Evolutionary conservation across 2,113 vertebrate species (phyloP), one percentile per base, ranked within the genome.

Genomic region (Barbus barbus): DNA sequence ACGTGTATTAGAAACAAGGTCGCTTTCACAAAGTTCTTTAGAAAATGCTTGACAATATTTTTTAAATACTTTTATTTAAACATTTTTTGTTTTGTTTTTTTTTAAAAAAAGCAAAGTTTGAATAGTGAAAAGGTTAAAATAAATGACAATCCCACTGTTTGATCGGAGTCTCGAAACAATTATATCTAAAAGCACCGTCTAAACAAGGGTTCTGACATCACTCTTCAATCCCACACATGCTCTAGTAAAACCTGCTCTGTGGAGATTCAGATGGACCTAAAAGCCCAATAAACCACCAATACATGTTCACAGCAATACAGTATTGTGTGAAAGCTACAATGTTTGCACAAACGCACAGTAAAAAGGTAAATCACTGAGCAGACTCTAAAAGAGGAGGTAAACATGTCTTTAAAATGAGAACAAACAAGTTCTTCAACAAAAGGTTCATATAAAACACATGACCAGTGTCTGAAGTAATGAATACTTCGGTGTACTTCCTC

Each of bases 31-130:
- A 71, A 46, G 18, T 36, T 67, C 5, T 41, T 38, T 33, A 36
- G 38, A 67, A 87, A 87, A 58, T 53, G 9, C 38, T 41, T 41
- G 38, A 41, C 38, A 41, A 41, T 41, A 77, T 79, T 86, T n/a
- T 87, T 87, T 89, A 89, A 87, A 89, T 87, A 89, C 75, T 86
- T 89, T 89, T 89, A 89, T 87, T 89, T 85, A 85, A 89, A 87
- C 81, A 85, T 89, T 77, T 85, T 76, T 78, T 72, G 87, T 76
- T 41, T 41, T 1, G 9, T 41, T 9, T 5, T 41, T 41, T 84
- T 80, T 53, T 24, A 7, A 71, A 79, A 84, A 56, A 46, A 65
- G 63, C 60, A 86, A 83, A 84, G 78, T 53, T 44, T 44, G 24
- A 80, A 86, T 69, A 74, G 78, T 83, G 38, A 81, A 87, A 63